These are phyloP conservation scores for Drosophila niveifrons DNA, from an alignment of 2,888 invertebrate species.

Conservation along the genomic window DNA sequence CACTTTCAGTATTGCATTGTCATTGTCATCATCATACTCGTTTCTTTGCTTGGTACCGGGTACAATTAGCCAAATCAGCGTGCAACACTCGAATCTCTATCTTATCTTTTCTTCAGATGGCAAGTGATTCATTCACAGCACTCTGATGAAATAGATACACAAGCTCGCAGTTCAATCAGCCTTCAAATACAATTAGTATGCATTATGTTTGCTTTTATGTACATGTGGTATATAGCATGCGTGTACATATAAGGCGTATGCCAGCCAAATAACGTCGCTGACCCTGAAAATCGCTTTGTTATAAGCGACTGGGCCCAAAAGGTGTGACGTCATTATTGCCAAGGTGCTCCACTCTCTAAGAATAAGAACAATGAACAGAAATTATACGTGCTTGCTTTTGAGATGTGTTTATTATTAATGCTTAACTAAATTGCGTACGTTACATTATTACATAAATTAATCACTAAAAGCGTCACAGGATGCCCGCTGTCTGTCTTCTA, in stretches of 20 bases:
- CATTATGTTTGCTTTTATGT: slow-evolving; percentile 42
- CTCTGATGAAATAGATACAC: slow-evolving; percentile 35
- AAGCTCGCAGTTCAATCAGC: slow-evolving; percentile 36
- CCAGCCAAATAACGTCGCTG: slow-evolving; percentile 7
- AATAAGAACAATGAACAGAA: slow-evolving; percentile 45
- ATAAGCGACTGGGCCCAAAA: slow-evolving; percentile 25
- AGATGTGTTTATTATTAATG: slow-evolving; percentile 55
- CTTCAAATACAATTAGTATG: slow-evolving; percentile 64
- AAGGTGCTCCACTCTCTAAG: slow-evolving; percentile 42
- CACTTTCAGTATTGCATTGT: neutral
- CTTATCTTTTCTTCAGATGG: slow-evolving; percentile 34
- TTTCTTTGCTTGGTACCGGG: neutral
- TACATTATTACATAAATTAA: slow-evolving; percentile 65
- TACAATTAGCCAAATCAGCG: slow-evolving; percentile 1
- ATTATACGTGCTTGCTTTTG: slow-evolving; percentile 31
- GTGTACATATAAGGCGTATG: slow-evolving; percentile 4
- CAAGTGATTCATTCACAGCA: slow-evolving; percentile 34
- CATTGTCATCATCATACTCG: neutral
- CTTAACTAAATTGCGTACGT: slow-evolving; percentile 71
- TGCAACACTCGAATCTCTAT: slow-evolving; percentile 14
- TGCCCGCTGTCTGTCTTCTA: slow-evolving; percentile 41
- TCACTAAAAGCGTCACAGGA: slow-evolving; percentile 43
- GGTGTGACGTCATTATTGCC: slow-evolving; percentile 67
- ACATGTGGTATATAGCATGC: neutral
- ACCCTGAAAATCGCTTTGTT: slow-evolving; percentile 47